Evolutionary conservation across 2,113 vertebrate species (phyloP), one percentile per base, ranked within the genome.

Genomic region (Tragelaphus scriptus): DNA sequence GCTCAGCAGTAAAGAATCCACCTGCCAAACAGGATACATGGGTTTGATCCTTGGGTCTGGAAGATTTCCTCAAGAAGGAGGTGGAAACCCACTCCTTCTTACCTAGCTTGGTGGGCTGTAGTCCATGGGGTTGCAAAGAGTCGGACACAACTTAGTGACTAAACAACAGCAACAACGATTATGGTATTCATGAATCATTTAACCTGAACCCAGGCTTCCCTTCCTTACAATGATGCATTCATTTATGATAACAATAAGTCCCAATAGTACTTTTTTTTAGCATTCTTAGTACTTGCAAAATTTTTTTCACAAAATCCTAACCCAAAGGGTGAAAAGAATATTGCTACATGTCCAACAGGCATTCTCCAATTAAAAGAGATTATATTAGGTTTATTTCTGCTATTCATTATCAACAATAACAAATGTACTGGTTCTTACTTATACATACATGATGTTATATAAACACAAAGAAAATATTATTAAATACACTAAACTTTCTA

Each of bases 401-500:
- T 63, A 82, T 36, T 68, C 30, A 93, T 55, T 65, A 95, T 25
- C 79, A 94, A 32, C 28, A 90, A 68, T 10, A 75, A 88, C 26
- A 96, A 94, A 92, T 79, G 6, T 44, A 61, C 36, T 32, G 1
- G 10, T 68, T 95, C 75, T 88, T 65, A 77, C 61, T 96, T 85
- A 68, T 26, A 86, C 2, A 61, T 77, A 85, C 14, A 89, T 77
- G 44, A 82, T 88, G 77, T 93, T 94, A 95, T 85, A 88, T 65
- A 92, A 89, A 96, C 97, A 95, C 96, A 97, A 97, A 90, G 15
- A 55, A 93, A 85, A 82, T 71, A 79, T 8, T 82, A 23, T 88
- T 88, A 77, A 44, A 77, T 77, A 63, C 77, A 61, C 12, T 51
- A 80, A 94, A 94, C 15, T 96, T 96, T 13, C 32, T 28, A 89